Base-by-base conservation (phyloP, 1,140 invertebrate species). In the Drosophila sp. region DNA sequence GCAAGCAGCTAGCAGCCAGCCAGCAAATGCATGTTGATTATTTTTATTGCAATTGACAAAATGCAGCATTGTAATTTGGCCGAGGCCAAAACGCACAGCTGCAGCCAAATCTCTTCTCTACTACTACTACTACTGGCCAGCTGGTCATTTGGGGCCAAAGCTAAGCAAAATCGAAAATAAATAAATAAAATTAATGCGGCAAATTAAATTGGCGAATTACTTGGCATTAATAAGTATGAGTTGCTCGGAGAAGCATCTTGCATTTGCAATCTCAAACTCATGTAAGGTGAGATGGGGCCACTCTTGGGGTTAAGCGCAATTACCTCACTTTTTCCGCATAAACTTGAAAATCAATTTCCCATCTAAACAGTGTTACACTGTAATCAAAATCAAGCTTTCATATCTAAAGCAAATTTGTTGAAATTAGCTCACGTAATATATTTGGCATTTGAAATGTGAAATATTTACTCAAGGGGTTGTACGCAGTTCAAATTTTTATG, bases 11-110 rank as follows among this genome's bases (percentile, higher is more conserved):
- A 47, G 47, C 66, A 25, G 54, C 38, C 66, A 50, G 23, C 40
- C 32, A 63, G 30, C 60, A 10, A 64, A 72, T 76, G 76, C 73
- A 79, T 69, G 76, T 72, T 79, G 76, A 79, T 79, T 79, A 81
- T 81, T 81, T 50, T 81, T 76, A 79, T 81, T 81, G 73, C 79
- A 79, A 81, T 81, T 81, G 77, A 79, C 79, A 81, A 79, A 81
- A 81, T 79, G 79, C 72, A 35, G 74, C 68, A 64, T 64, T 64
- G 62, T 64, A 64, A 50, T 64, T 64, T 50, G 41, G 27, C 44
- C n/a, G 10, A 17, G 35, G 35, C 10, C 8, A 38, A 56, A 61
- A 60, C 55, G 33, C 61, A 74, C 70, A 77, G 73, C 70, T 65
- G 40, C 61, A 29, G 11, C 44, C 6, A 50, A 50, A 50, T 23